Base-by-base conservation (phyloP, 2,888 invertebrate species). In the Tridacna gigas region DNA sequence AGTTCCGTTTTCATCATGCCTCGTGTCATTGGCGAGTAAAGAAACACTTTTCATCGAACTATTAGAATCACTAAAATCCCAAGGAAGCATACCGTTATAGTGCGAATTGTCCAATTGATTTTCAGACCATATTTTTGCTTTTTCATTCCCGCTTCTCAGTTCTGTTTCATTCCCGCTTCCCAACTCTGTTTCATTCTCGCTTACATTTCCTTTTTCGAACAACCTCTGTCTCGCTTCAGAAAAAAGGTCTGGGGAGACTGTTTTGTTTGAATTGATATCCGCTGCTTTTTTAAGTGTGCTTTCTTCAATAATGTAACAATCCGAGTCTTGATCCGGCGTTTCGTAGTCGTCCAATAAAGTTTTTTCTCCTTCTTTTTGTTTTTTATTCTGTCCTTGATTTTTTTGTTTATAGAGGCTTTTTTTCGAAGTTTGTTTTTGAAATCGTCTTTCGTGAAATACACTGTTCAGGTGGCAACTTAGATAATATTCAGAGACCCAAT, bases 401-500 rank as follows among this genome's bases (percentile, higher is more conserved):
- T 3, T 65, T 65, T 25, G 0, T 65, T 65, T 12, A 65, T 7
- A 9, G 0, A 2, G 25, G 13, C 13, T 13, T 11, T 65, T 65
- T 22, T 0, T 45, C 11, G 11, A 18, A 65, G 45, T 28, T 28
- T 28, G 26, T 15, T 69, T 69, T 47, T 69, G 45, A 45, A 69
- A 48, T 47, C 48, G 45, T 9, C 4, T 48, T n/a, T 69, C 69
- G 22, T 69, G 69, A 22, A 45, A 47, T 13, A 47, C 47, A 12
- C 69, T 69, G 22, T 45, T 69, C 7, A 69, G n/a, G 45, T 69
- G 69, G 45, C 48, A 48, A 69, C 69, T 69, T 20, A 69, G 22
- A 47, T 5, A 47, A n/a, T 22, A 69, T 28, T 69, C 69, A 4
- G 69, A 47, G n/a, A 69, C 4, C 69, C 69, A 69, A n/a, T 0